Conservation (phyloP, 2,113 vertebrate species). For the Epinephelus moara region DNA sequence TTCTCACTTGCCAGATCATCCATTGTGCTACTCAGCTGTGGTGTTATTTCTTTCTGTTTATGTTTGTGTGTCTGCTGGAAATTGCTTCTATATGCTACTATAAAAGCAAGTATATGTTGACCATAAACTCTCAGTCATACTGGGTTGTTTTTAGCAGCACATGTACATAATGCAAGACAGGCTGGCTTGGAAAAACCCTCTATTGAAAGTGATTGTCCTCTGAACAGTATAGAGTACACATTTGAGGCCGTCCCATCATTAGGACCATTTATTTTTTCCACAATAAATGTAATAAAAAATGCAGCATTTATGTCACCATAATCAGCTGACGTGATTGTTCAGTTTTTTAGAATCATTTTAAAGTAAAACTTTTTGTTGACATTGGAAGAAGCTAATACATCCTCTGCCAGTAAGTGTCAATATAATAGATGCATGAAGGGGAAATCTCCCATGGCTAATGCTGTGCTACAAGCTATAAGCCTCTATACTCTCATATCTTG, state of each 20-base stretch:
- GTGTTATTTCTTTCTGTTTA: background rate
- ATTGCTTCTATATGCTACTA: background rate
- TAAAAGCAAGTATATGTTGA: no score
- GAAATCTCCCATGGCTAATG: constrained; percentile 8
- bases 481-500: background rate
- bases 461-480: background rate
- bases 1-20: background rate
- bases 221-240: background rate
- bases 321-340: background rate
- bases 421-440: background rate
- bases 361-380: no score
- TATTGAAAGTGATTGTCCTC: background rate
- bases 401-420: background rate
- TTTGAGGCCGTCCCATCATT: background rate
- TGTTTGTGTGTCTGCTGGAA: background rate
- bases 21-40: background rate
- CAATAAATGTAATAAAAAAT: no score
- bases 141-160: background rate
- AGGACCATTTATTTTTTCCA: background rate
- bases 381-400: background rate
- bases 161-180: no score
- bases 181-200: no score
- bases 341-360: background rate
- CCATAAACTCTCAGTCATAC: no score
- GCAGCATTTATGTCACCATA: background rate